These are phyloP conservation scores for Aphis craccivora DNA, from an alignment of 1,140 invertebrate species.

Conservation along the genomic window DNA sequence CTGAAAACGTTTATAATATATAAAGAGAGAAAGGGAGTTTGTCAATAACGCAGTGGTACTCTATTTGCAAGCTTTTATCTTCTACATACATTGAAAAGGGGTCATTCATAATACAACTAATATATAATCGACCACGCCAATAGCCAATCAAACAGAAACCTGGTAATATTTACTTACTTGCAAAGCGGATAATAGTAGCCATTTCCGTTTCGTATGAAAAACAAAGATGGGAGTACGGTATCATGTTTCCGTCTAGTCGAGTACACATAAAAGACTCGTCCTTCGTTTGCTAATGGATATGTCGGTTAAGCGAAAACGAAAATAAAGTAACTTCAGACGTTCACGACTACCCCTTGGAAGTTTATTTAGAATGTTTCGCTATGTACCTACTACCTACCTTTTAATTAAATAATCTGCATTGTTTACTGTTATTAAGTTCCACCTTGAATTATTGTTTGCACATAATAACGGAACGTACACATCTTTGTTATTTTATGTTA, in stretches of 20 bases:
- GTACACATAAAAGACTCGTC: background rate
- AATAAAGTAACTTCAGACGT: background rate
- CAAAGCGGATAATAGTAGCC: conserved; percentile 32
- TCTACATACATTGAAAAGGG: conserved; percentile 12
- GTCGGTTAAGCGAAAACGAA: conserved; percentile 10
- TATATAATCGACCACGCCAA: conserved; percentile 22
- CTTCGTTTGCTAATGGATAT: conserved; percentile 26
- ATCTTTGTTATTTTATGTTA: background rate
- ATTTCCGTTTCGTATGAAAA: conserved; percentile 37
- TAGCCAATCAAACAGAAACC: conserved; percentile 35
- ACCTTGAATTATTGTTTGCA: background rate
- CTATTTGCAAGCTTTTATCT: conserved; percentile 31
- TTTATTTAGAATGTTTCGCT: background rate
- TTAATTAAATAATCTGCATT: conserved; percentile 15
- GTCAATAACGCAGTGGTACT: background rate
- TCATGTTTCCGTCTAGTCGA: conserved; percentile 28
- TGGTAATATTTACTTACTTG: conserved; percentile 31
- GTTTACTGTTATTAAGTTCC: conserved; percentile 17
- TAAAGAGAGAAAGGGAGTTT: background rate
- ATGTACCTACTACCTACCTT: background rate
- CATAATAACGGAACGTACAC: background rate
- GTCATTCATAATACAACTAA: conserved; percentile 37
- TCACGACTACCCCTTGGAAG: background rate
- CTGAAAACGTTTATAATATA: background rate
- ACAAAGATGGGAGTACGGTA: conserved; percentile 41